Percentiles rank a stretch among this genome's conserved stretches.
Evolutionary conservation across 1,140 invertebrate species (phyloP).

Genomic region (Tachypleus tridentatus): DNA sequence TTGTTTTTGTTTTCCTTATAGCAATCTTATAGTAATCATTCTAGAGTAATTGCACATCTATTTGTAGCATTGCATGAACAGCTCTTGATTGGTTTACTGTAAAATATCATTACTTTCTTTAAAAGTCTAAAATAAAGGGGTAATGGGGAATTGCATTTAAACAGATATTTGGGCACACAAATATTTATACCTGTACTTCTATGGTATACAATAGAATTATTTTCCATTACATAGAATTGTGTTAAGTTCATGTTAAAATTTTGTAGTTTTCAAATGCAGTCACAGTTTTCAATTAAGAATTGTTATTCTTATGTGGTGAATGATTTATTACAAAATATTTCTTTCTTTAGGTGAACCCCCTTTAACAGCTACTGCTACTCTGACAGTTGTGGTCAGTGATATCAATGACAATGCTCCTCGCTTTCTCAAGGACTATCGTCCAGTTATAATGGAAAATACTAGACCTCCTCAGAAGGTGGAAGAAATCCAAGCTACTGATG

Average conservation of each 20-base stretch:
- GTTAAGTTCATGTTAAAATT: neutral
- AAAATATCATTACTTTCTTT: no score
- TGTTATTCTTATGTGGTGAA: no score
- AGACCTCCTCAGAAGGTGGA: conserved; percentile 79
- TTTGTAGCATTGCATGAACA: no score
- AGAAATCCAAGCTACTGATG: conserved; percentile 87
- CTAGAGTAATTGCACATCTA: no score
- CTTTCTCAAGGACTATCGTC: conserved; percentile 65
- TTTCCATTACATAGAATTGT: neutral
- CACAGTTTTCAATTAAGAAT: no score
- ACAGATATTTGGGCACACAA: no score
- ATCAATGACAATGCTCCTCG: conserved; percentile 74
- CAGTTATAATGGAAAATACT: conserved; percentile 74
- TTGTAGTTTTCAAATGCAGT: neutral
- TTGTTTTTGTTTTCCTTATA: no score
- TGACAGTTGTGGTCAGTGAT: conserved; percentile 89
- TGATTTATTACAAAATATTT: neutral
- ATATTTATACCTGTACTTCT: no score
- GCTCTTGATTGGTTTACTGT: no score
- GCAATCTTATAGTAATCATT: no score
- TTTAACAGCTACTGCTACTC: conserved; percentile 86
- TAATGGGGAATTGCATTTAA: no score
- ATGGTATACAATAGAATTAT: neutral
- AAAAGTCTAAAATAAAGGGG: no score
- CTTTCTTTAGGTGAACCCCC: conserved; percentile 45